Evolutionary conservation across 2,888 invertebrate genomes (phyloP).

Genomic region (Philonicus albiceps): DNA sequence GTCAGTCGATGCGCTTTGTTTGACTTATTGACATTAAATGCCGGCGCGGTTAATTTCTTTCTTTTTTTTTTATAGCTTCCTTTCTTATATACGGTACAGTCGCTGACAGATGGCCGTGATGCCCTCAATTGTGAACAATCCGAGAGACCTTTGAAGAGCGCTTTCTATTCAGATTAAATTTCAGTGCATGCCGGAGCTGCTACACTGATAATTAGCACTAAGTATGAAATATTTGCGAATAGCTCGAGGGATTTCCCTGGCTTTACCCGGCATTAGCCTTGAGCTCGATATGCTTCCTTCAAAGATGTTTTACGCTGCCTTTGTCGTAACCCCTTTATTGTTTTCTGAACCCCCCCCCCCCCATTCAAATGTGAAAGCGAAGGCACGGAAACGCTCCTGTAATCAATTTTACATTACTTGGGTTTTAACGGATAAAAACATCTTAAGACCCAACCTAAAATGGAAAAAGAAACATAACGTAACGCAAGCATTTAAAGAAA

Average conservation of each 20-base stretch:
- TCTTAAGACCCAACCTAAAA: no score
- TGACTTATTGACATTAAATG: not conserved
- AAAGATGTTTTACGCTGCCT: not conserved
- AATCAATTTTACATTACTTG: not conserved
- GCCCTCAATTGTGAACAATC: not conserved
- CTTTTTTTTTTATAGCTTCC: slow-evolving; percentile 8
- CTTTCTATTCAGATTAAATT: not conserved
- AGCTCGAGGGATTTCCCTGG: not conserved
- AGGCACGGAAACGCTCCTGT: not conserved
- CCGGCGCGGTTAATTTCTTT: slow-evolving; percentile 3
- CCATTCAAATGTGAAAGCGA: not conserved
- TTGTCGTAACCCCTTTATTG: not conserved
- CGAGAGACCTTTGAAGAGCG: not conserved
- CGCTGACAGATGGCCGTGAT: not conserved
- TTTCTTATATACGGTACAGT: not conserved
- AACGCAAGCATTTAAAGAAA: no score
- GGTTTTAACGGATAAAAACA: not conserved
- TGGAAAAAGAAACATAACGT: no score
- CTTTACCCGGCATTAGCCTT: not conserved
- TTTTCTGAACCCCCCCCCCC: not conserved
- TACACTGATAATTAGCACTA: not conserved
- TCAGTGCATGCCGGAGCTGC: not conserved
- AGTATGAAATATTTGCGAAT: not conserved
- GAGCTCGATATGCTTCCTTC: not conserved
- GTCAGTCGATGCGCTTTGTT: not conserved